A percentile compares a stretch with the other conserved stretches of the same genome.
Evolutionary conservation across 2,888 invertebrate species (phyloP).

Genomic region (Argyresthia albistria): DNA sequence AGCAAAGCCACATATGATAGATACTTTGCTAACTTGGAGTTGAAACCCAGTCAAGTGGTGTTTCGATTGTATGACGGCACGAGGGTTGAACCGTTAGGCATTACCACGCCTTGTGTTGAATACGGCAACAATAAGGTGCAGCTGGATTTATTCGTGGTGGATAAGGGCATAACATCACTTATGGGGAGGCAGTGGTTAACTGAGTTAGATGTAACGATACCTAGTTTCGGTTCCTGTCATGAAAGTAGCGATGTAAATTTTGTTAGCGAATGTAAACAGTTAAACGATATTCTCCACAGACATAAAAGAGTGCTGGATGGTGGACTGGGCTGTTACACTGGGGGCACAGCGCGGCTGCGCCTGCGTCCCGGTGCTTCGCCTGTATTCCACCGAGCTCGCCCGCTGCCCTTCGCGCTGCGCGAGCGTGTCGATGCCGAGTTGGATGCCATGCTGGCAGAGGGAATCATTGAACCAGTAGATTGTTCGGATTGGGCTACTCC

Average conservation of each 20-base stretch:
- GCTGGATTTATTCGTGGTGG: neutral
- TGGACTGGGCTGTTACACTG: neutral
- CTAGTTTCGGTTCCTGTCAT: neutral
- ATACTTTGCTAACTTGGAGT: neutral
- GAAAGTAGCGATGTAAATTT: neutral
- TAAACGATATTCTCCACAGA: neutral
- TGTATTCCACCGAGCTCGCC: neutral
- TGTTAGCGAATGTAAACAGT: neutral
- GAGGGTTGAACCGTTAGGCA: neutral
- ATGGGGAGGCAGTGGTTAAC: neutral
- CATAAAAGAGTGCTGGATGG: neutral
- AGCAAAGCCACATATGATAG: neutral
- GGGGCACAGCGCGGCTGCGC: neutral
- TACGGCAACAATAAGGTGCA: neutral
- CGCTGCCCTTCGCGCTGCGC: neutral
- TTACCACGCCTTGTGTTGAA: neutral
- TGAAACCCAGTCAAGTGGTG: neutral
- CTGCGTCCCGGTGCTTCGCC: neutral
- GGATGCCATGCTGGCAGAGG: neutral
- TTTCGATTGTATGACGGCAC: neutral
- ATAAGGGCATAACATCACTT: neutral
- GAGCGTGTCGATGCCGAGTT: neutral
- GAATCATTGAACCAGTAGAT: neutral
- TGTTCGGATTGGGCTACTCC: conserved; percentile 14
- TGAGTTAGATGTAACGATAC: neutral